These are phyloP conservation scores for Isichthys henryi DNA, from an alignment of 2,113 vertebrate genomes.

Conservation along the genomic window DNA sequence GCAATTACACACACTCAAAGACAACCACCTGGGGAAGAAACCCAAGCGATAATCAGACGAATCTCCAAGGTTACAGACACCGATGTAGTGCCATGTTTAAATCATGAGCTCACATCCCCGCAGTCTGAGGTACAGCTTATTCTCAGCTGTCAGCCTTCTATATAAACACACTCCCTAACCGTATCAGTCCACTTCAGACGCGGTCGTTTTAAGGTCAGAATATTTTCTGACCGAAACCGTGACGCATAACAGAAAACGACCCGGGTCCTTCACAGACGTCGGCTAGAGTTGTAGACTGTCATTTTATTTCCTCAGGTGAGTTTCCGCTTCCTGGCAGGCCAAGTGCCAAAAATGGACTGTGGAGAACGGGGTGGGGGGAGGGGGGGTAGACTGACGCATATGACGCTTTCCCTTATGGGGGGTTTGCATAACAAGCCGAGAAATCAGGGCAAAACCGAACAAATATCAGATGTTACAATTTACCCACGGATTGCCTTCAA, in stretches of 20 bases:
- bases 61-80: not conserved
- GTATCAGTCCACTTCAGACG: not conserved
- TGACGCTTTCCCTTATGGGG: not conserved
- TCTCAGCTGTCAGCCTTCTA: not conserved
- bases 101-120: not conserved
- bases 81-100: not conserved
- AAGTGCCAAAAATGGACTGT: not conserved
- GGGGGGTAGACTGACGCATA: not conserved
- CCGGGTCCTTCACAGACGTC: not conserved
- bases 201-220: not conserved
- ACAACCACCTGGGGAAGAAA: not conserved
- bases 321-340: not conserved
- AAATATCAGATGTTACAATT: not conserved
- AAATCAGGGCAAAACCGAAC: not conserved
- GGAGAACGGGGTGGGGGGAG: not conserved
- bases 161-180: not conserved
- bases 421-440: not conserved
- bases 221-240: not conserved
- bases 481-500: not conserved
- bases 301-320: not conserved
- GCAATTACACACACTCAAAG: not conserved
- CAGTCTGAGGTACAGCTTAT: not conserved
- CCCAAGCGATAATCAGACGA: not conserved
- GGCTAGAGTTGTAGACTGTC: not conserved
- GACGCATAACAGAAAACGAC: not conserved